Conservation (phyloP, 1,140 invertebrate genomes). For the Atta texana region DNA sequence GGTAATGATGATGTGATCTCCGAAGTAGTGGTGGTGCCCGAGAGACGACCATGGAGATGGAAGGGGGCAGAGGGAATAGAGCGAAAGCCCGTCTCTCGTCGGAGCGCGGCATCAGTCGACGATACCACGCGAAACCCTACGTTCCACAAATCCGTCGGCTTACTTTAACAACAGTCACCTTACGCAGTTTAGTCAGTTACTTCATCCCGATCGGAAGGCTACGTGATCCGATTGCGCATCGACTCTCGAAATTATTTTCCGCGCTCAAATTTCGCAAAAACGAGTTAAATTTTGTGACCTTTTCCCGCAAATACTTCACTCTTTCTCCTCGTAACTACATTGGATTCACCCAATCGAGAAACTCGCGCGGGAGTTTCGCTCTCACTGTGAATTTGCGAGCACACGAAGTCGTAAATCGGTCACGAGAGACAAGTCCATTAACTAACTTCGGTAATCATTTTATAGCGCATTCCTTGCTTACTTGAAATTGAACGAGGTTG, state of each 20-base stretch:
- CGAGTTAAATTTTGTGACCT: not conserved
- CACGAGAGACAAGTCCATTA: constrained; percentile 43
- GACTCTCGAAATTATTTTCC: not conserved
- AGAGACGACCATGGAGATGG: constrained; percentile 29
- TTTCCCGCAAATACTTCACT: not conserved
- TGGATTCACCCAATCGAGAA: constrained; percentile 7
- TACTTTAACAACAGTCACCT: constrained; percentile 8
- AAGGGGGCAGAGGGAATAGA: constrained; percentile 59
- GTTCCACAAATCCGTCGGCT: constrained; percentile 57
- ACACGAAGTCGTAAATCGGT: constrained; percentile 29
- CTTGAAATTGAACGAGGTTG: constrained; percentile 1
- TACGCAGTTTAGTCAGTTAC: not conserved
- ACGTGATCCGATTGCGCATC: not conserved
- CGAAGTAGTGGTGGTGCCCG: constrained; percentile 31
- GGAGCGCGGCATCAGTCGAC: constrained; percentile 73
- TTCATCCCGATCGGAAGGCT: not conserved
- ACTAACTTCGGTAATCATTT: constrained; percentile 44
- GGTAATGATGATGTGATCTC: not conserved
- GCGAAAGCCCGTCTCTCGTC: constrained; percentile 61
- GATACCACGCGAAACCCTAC: constrained; percentile 71
- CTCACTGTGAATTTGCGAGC: constrained; percentile 46
- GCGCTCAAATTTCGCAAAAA: not conserved
- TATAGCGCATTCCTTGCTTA: constrained; percentile 18
- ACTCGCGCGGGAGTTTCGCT: constrained; percentile 10
- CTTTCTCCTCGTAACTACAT: not conserved